Evolutionary conservation across 2,113 vertebrate genomes (phyloP).

Genomic region (Monarcha castaneiventris): DNA sequence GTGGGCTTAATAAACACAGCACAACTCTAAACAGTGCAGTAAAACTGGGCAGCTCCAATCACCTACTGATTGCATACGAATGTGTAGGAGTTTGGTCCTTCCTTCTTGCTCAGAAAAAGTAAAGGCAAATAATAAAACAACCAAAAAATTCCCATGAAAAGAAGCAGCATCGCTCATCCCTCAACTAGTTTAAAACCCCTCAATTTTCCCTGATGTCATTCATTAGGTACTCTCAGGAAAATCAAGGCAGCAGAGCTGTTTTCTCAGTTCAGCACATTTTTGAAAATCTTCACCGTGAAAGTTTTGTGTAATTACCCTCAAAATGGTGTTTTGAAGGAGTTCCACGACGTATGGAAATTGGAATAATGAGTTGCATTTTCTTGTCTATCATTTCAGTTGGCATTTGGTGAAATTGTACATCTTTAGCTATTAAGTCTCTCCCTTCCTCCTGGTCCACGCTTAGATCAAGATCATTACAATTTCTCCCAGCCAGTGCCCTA

Average conservation of each 20-base stretch:
- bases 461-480: background rate
- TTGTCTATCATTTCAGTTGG: background rate
- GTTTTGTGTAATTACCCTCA: background rate
- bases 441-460: background rate
- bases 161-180: background rate
- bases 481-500: background rate
- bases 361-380: slow-evolving; percentile 8
- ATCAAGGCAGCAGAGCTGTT: background rate
- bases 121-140: background rate
- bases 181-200: background rate
- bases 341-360: background rate
- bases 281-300: background rate
- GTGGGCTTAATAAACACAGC: background rate
- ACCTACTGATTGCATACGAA: background rate
- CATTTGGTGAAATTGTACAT: background rate
- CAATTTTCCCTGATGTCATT: background rate
- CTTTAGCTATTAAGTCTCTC: background rate
- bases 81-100: background rate
- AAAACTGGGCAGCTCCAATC: background rate
- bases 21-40: background rate
- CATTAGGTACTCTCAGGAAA: background rate
- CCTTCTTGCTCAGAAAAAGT: background rate
- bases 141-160: background rate
- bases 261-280: background rate
- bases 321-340: background rate